These are phyloP conservation scores for Calliscelio sp. DNA, from an alignment of 2,888 invertebrate species.

Conservation along the genomic window DNA sequence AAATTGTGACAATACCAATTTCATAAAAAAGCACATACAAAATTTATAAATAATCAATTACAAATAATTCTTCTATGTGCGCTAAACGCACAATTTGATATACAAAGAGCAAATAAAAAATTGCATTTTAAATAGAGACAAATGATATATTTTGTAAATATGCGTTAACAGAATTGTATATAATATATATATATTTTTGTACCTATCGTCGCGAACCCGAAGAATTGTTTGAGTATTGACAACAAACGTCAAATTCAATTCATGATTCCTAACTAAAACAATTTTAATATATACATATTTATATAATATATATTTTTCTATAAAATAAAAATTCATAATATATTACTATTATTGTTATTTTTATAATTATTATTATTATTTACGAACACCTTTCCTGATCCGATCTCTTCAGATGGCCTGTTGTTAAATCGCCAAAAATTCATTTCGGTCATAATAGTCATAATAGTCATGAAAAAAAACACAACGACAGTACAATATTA, in stretches of 20 bases:
- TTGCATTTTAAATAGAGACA: slow-evolving; percentile 38
- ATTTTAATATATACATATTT: slow-evolving; percentile 34
- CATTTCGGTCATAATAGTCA: slow-evolving; percentile 67
- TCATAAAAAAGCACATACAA: too few species aligned
- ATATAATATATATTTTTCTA: slow-evolving; percentile 43
- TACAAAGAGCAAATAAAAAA: slow-evolving; percentile 20
- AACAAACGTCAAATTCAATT: slow-evolving; percentile 6
- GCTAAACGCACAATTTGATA: slow-evolving; percentile 47
- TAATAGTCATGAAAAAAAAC: slow-evolving; percentile 65
- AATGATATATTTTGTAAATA: slow-evolving; percentile 60
- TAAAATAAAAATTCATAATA: too few species aligned
- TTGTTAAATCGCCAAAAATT: slow-evolving; percentile 58
- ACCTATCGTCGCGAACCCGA: slow-evolving; percentile 23
- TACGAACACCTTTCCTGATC: slow-evolving; percentile 51
- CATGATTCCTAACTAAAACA: slow-evolving; percentile 2
- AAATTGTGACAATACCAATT: too few species aligned
- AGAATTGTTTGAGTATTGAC: slow-evolving; percentile 14
- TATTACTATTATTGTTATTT: slow-evolving; percentile 1
- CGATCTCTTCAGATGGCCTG: slow-evolving; percentile 57
- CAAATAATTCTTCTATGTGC: too few species aligned
- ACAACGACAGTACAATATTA: slow-evolving; percentile 69
- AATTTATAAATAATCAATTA: too few species aligned
- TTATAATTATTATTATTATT: slow-evolving; percentile 37
- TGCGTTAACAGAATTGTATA: slow-evolving; percentile 51
- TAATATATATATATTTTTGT: slow-evolving; percentile 59